A percentile compares a stretch with the other conserved stretches of the same genome.
Evolutionary conservation across 2,888 invertebrate genomes (phyloP).

Genomic region (Syritta pipiens): DNA sequence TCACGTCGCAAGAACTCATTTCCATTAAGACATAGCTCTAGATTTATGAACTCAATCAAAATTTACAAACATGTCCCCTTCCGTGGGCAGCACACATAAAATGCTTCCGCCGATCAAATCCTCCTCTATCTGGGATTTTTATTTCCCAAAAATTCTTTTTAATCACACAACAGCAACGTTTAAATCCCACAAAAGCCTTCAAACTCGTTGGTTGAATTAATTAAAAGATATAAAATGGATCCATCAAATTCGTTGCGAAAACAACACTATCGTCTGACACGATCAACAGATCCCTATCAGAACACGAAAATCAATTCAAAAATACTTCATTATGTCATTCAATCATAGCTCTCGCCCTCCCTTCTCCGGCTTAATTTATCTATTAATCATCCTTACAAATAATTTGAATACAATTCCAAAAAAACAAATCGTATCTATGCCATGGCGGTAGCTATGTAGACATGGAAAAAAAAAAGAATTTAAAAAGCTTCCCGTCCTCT

Average conservation of each 20-base stretch:
- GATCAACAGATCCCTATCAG: conserved; percentile 10
- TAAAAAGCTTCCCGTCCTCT: conserved; percentile 24
- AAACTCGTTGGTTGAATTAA: conserved; percentile 4
- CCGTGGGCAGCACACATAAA: too few relatives aligned
- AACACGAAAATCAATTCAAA: conserved; percentile 21
- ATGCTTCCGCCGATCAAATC: too few relatives aligned
- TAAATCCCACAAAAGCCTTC: neutral
- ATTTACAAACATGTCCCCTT: too few relatives aligned
- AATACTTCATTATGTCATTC: conserved; percentile 38
- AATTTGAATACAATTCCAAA: conserved; percentile 34
- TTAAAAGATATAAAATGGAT: conserved; percentile 3
- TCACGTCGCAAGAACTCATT: too few relatives aligned
- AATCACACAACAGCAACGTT: neutral
- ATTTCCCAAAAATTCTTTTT: too few relatives aligned
- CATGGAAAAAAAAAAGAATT: too few relatives aligned
- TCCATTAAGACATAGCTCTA: too few relatives aligned
- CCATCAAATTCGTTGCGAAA: neutral
- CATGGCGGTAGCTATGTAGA: conserved; percentile 34
- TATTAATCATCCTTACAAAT: conserved; percentile 41
- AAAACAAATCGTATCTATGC: conserved; percentile 6
- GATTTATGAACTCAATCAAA: too few relatives aligned
- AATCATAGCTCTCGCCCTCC: neutral
- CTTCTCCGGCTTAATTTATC: neutral
- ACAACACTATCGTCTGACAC: neutral
- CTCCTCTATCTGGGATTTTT: too few relatives aligned